Base-by-base conservation (phyloP, 1,140 invertebrate species). In the Macrotrachela quadricornifera region DNA sequence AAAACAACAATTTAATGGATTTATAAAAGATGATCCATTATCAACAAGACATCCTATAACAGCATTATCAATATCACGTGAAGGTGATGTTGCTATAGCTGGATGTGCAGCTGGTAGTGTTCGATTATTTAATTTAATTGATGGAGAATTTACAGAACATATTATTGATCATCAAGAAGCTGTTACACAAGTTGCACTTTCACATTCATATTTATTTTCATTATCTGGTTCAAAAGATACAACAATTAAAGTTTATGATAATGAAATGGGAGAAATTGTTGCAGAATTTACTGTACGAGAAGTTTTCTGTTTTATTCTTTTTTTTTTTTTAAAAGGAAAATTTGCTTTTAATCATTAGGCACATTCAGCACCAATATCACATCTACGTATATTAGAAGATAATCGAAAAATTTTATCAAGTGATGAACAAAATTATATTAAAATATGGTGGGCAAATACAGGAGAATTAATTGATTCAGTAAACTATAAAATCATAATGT, bases 201-300 rank as follows among this genome's bases (percentile, higher is more conserved):
- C 51, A 4, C 46, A 53, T 43, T 48, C 45, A 21, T 17, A 57
- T 44, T 41, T 54, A 43, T 79, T 85, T 57, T 77, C 80, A 15
- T 76, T 81, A 12, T 83, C 81, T n/a, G 81, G 81, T 1, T 81
- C 80, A 0, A 82, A 85, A 59, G 82, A 85, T 62, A 77, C 78
- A 55, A 78, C 79, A 3, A 76, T 83, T 1, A 76, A 80, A 36
- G 79, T 84, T 1, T 85, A 82, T 82, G 79, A 78, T 9, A 65
- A 85, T 6, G 80, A 80, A 3, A 60, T 79, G 44, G 76, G 77
- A 10, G 69, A 77, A 18, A 71, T 78, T 10, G 77, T 77, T 0
- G 75, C 77, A 2, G 74, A 75, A 0, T 81, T 80, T 57, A 76
- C 70, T 76, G 21, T 30, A 30, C 2, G 21, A 30, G 8, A n/a